Evolutionary conservation across 2,888 invertebrate genomes (phyloP), one percentile per base, ranked within the genome.

Genomic region (Pristionchus maxplancki): DNA sequence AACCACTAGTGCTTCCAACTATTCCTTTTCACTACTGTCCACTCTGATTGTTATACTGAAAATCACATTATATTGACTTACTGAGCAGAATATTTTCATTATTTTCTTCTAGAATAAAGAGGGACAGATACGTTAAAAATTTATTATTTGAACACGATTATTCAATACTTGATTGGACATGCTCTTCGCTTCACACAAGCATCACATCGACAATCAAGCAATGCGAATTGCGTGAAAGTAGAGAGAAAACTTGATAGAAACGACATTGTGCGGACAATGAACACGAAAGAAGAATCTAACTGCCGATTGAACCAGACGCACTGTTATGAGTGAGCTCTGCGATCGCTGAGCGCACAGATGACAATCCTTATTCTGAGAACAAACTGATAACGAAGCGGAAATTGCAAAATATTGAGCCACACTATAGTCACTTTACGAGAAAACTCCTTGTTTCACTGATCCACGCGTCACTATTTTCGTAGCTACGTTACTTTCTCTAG

Each of bases 151-250:
- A n/a, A n/a, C n/a, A n/a, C n/a, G n/a, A n/a, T n/a, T n/a, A n/a
- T n/a, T n/a, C n/a, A n/a, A n/a, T n/a, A n/a, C 37, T 17, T 71
- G 20, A 3, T 15, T 37, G 37, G 37, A 71, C 71, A 37, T 20
- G 13, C 37, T 71, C 17, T 20, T 20, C 17, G 31, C 11, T 9
- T 37, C 37, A 28, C 44, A n/a, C 44, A 11, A 40, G 44, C 78
- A 78, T 17, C 78, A 13, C 44, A 37, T 48, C 44, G 34, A 24
- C 28, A 78, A 78, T 48, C 50, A 53, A 48, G 48, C 4, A 28
- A 81, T n/a, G 81, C 3, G 1, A 83, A 83, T 28, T 53, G 53
- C 58, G 82, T 83, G 82, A 83, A 83, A 28, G 28, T 9, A 83
- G 37, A 31, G 53, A 20, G 50, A 48, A 58, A 58, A 83, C 31